phyloP scores from a whole-genome alignment of 2,113 vertebrate species.

The Cyphomyrus discorhynchus region DNA sequence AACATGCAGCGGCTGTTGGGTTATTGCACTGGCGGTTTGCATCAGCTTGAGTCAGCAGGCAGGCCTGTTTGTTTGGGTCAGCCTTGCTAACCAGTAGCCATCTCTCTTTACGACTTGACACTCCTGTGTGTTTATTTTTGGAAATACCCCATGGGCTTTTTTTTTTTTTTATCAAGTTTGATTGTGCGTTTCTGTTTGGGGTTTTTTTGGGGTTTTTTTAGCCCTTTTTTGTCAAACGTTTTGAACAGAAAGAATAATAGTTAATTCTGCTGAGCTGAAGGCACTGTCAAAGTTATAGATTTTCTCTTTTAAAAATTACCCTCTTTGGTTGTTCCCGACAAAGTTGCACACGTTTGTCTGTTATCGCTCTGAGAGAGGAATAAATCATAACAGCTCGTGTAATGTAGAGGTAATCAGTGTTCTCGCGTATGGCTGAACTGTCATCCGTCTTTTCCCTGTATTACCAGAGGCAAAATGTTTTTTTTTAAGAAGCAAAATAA shows the following conservation, averaged over 20 bases:
- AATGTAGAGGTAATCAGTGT: conserved; percentile 10
- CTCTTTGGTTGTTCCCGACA: background rate
- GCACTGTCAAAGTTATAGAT: background rate
- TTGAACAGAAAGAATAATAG: conserved; percentile 14
- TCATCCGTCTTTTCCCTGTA: conserved; percentile 36
- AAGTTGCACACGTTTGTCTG: background rate
- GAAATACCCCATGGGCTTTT: conserved; percentile 39
- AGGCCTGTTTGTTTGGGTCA: conserved; percentile 47
- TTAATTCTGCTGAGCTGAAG: conserved; percentile 16
- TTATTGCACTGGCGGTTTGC: conserved; percentile 30
- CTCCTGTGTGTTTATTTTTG: conserved; percentile 29
- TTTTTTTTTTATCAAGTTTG: background rate
- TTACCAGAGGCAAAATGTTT: conserved; percentile 41
- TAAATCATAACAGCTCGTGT: background rate
- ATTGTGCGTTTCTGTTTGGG: background rate
- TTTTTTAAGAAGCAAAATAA: conserved; percentile 40
- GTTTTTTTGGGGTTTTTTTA: no score
- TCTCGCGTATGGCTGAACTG: conserved; percentile 22
- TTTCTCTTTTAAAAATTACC: conserved; percentile 4
- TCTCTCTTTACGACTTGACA: conserved; percentile 46
- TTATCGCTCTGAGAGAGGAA: background rate
- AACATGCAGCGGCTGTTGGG: conserved; percentile 29
- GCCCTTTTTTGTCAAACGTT: conserved; percentile 20
- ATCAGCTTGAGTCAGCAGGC: conserved; percentile 46
- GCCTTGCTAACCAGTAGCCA: conserved; percentile 46